phyloP scores from a whole-genome alignment of 2,888 invertebrate genomes.

The Mesochorus sp. region DNA sequence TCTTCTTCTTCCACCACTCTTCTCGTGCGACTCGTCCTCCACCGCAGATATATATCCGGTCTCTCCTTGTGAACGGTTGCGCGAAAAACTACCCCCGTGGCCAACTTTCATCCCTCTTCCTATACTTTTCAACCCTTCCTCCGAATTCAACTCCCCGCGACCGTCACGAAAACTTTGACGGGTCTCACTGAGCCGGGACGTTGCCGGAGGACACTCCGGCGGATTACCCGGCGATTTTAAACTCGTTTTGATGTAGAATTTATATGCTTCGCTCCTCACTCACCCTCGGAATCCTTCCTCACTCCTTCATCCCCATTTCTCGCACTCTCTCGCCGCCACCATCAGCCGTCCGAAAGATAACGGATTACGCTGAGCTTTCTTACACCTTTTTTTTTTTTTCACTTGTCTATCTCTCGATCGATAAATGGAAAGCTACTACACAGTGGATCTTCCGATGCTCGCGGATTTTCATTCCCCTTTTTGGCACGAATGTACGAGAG shows the following conservation, averaged over 20 bases:
- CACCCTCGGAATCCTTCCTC: constrained; percentile 9
- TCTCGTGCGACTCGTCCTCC: constrained; percentile 7
- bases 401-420: constrained; percentile 22
- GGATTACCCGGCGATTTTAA: constrained; percentile 73
- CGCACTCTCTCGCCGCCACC: constrained; percentile 25
- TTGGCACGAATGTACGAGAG: neutral
- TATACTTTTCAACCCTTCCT: constrained; percentile 8
- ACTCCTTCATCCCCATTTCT: neutral
- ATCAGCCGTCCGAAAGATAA: constrained; percentile 43
- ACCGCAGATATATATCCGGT: constrained; percentile 35
- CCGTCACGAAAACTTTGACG: constrained; percentile 57
- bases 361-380: constrained; percentile 49
- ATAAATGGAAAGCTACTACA: constrained; percentile 9
- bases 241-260: constrained; percentile 77
- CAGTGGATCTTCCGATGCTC: neutral
- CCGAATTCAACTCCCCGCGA: constrained; percentile 34
- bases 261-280: constrained; percentile 64
- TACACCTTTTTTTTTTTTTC: constrained; percentile 31
- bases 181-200: constrained; percentile 56
- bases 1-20: constrained; percentile 8
- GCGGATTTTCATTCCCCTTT: constrained; percentile 16
- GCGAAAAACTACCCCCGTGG: constrained; percentile 40
- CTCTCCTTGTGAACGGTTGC: constrained; percentile 28
- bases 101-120: constrained; percentile 48
- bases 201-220: constrained; percentile 56